phyloP scores from a whole-genome alignment of 2,797 vertebrate species.

The Cuniculus paca region DNA sequence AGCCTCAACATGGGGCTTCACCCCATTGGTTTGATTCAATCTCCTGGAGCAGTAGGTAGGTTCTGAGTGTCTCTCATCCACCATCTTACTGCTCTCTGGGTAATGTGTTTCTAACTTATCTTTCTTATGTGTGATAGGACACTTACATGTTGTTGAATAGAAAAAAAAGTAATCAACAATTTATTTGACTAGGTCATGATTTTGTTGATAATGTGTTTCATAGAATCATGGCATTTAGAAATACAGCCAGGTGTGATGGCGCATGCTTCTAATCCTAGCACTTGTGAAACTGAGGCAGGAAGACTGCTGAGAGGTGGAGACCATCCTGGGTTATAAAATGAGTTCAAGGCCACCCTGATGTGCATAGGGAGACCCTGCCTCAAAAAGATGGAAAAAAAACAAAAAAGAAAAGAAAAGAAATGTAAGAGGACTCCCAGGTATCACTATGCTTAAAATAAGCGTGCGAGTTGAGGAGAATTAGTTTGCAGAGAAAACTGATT shows the following conservation, averaged over 20 bases:
- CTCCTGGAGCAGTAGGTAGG: neutral
- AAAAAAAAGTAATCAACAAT: neutral
- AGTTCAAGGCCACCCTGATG: no score
- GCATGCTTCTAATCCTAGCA: no score
- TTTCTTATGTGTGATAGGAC: neutral
- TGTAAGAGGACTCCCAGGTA: neutral
- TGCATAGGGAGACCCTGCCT: no score
- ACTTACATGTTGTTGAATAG: neutral
- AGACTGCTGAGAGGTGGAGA: no score
- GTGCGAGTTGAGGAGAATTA: neutral
- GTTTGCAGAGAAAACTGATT: neutral
- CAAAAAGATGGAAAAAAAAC: no score
- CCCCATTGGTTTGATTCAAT: neutral
- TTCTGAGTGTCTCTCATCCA: neutral
- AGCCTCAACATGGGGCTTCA: neutral
- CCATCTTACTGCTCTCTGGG: neutral
- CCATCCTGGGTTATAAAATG: no score
- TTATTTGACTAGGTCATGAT: neutral
- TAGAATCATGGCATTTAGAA: neutral
- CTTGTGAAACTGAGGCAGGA: no score
- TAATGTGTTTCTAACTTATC: neutral
- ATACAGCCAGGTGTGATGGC: no score
- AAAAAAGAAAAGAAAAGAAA: no score
- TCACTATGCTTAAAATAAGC: neutral
- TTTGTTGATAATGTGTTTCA: slow-evolving; percentile 24